These are phyloP conservation scores for Phodopus roborovskii DNA, from an alignment of 2,113 vertebrate species.

Conservation along the genomic window DNA sequence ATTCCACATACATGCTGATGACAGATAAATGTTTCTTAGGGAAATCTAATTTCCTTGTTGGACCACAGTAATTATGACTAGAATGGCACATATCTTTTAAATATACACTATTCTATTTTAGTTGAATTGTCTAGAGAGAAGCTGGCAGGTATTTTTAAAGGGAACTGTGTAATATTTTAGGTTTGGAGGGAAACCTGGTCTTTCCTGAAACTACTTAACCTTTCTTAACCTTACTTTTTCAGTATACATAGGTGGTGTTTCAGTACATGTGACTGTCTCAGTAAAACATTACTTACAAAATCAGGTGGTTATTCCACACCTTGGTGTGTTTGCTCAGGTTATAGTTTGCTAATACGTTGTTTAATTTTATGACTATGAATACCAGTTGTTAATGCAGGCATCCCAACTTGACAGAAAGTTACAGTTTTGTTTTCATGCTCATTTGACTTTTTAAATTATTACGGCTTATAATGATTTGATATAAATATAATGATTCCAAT, in stretches of 20 bases:
- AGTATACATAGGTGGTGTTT: not conserved
- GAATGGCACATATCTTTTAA: not conserved
- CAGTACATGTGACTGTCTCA: not conserved
- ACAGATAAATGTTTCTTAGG: not conserved
- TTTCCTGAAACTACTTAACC: not conserved
- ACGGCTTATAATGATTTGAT: not conserved
- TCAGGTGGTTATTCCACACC: not conserved
- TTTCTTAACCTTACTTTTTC: not conserved
- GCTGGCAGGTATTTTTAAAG: not conserved
- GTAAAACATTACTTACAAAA: not conserved
- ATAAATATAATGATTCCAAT: not conserved
- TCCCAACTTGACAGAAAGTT: not conserved
- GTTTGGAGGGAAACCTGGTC: not conserved
- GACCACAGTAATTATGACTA: not conserved
- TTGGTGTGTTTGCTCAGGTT: not conserved
- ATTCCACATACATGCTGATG: not conserved
- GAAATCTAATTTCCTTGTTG: not conserved
- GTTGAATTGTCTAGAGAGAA: not conserved
- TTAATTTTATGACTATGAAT: not conserved
- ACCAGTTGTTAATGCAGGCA: not conserved
- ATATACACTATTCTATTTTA: not conserved
- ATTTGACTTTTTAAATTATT: slow-evolving; percentile 44
- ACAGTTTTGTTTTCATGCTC: not conserved
- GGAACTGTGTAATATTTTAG: not conserved
- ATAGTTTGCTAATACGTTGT: not conserved